Evolutionary conservation across 2,888 invertebrate genomes (phyloP).

Genomic region (Mycalesis mineus): DNA sequence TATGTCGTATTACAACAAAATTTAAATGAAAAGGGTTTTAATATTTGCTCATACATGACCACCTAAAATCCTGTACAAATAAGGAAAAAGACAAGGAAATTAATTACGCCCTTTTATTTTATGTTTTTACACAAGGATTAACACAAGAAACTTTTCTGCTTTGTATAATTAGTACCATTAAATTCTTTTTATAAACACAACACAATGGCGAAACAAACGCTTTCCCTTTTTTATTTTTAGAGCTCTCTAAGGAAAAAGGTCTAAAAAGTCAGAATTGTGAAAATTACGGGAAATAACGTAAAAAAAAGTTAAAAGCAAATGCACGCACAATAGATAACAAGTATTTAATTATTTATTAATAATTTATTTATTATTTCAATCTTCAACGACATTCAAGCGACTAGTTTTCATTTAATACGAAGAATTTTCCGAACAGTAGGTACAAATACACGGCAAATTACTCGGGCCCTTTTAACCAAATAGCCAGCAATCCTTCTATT

Average conservation of each 20-base stretch:
- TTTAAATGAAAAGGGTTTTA: background rate
- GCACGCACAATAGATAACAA: too few species aligned
- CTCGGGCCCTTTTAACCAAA: conserved; percentile 47
- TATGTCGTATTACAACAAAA: background rate
- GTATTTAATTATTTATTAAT: too few species aligned
- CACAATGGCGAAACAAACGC: too few species aligned
- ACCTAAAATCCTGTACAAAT: conserved; percentile 54
- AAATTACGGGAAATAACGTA: too few species aligned
- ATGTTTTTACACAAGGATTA: conserved; percentile 17
- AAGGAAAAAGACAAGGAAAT: conserved; percentile 42
- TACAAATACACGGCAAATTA: conserved; percentile 35
- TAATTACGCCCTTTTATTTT: conserved; percentile 45
- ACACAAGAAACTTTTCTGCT: conserved; percentile 11
- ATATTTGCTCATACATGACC: conserved; percentile 35
- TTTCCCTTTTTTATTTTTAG: too few species aligned
- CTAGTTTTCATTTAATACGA: conserved; percentile 11
- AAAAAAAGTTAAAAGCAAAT: too few species aligned
- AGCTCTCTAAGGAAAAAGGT: too few species aligned
- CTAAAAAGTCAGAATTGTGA: too few species aligned
- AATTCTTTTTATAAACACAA: too few species aligned
- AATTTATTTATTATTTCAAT: too few species aligned
- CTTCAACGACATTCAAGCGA: background rate
- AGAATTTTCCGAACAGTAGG: background rate
- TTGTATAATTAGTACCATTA: too few species aligned
- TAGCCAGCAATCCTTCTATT: conserved; percentile 49